phyloP scores from a whole-genome alignment of 2,113 vertebrate genomes.

The Thermophis baileyi region DNA sequence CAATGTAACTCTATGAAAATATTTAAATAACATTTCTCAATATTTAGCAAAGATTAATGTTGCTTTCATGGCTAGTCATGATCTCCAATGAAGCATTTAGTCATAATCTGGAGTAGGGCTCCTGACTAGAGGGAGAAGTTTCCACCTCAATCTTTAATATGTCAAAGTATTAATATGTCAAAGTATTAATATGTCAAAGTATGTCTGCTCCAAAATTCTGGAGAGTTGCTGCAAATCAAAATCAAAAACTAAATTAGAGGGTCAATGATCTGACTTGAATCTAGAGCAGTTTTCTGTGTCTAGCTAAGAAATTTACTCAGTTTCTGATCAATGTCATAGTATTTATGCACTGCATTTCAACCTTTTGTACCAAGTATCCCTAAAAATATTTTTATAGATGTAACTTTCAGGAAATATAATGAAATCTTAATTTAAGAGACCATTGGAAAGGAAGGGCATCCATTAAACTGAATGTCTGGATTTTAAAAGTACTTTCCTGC shows the following conservation, averaged over 20 bases:
- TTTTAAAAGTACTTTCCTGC: background rate
- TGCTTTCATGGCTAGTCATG: background rate
- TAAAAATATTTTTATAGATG: background rate
- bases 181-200: background rate
- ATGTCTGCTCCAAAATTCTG: background rate
- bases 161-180: background rate
- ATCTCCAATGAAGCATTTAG: background rate
- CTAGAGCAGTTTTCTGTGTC: background rate
- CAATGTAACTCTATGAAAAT: constrained; percentile 26
- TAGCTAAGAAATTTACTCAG: background rate
- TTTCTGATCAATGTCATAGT: background rate
- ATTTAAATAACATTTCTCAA: constrained; percentile 5
- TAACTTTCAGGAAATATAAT: background rate
- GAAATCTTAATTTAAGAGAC: background rate
- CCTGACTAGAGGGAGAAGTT: background rate
- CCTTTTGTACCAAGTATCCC: background rate
- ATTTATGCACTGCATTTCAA: background rate
- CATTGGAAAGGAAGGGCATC: background rate
- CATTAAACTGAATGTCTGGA: background rate
- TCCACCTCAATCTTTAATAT: background rate
- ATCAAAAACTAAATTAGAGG: background rate
- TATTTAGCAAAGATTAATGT: background rate
- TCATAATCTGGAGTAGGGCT: background rate
- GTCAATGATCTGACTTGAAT: background rate
- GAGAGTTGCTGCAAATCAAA: background rate